Evolutionary conservation across 2,797 vertebrate genomes (phyloP).

Genomic region (Kryptolebias ocellatus): DNA sequence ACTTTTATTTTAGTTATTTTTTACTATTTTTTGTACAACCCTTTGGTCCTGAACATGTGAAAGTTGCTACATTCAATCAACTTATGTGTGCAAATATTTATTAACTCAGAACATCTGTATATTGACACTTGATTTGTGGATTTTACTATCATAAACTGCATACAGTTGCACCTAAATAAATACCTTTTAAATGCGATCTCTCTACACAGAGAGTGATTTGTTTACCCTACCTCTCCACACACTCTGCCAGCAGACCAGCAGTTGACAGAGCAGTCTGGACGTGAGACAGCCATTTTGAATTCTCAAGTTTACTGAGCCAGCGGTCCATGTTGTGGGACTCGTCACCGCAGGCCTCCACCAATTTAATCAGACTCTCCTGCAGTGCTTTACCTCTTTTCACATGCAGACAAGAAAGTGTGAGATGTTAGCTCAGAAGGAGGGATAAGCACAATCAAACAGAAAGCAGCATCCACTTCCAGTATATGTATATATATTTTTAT

Average conservation of each 20-base stretch:
- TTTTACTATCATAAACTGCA: too few relatives aligned
- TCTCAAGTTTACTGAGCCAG: constrained; percentile 89
- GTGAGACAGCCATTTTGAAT: constrained; percentile 88
- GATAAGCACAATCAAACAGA: neutral
- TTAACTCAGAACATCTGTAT: too few relatives aligned
- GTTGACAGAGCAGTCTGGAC: constrained; percentile 86
- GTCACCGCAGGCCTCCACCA: constrained; percentile 86
- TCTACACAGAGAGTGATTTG: neutral
- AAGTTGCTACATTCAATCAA: too few relatives aligned
- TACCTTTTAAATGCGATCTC: neutral
- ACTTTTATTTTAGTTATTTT: too few relatives aligned
- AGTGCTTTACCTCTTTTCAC: constrained; percentile 82
- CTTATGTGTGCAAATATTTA: too few relatives aligned
- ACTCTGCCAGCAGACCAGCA: constrained; percentile 87
- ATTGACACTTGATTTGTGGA: too few relatives aligned
- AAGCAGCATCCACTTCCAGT: too few relatives aligned
- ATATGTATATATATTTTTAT: too few relatives aligned
- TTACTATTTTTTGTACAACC: too few relatives aligned
- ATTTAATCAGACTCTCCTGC: constrained; percentile 85
- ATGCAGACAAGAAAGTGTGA: neutral
- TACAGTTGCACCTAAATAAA: too few relatives aligned
- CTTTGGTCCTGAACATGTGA: too few relatives aligned
- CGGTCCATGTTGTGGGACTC: constrained; percentile 81
- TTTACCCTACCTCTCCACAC: constrained; percentile 85
- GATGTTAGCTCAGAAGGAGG: neutral